Base-by-base conservation (phyloP, 1,140 invertebrate genomes). In the Aphis craccivora region DNA sequence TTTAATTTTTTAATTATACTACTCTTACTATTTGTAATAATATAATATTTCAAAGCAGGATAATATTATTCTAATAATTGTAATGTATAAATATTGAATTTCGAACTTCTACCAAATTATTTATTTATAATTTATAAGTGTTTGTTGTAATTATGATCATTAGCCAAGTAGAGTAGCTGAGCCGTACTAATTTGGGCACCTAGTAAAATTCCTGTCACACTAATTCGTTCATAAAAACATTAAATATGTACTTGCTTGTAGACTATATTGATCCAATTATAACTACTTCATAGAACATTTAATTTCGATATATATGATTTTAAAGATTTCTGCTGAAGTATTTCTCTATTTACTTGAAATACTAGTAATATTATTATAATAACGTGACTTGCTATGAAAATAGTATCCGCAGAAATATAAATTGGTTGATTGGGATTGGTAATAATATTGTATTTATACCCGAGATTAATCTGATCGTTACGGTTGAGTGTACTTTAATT, bases 401-500 rank as follows among this genome's bases (percentile, higher is more conserved):
- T 35, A 67, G 25, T 18, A 76, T n/a, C n/a, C 3, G 14, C 6
- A 76, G 4, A 76, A 76, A 76, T 76, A 76, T 76, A 76, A 76
- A 76, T 76, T 76, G 60, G 60, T 18, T n/a, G 60, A 76, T 76
- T 76, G n/a, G n/a, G 60, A n/a, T 67, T 67, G 60, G 30, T 76
- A 60, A 76, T 76, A 76, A 76, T 76, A 48, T 88, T 48, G 22
- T 89, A 53, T 89, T 37, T 89, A 35, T 89, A 35, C 14, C 40
- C 11, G 48, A 53, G 87, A 89, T 37, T 88, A 35, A 88, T 88
- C 35, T 30, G 45, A 53, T 25, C 51, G 18, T 88, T 45, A 88
- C 86, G 88, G 88, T 90, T 37, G 88, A 90, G 88, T 89, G 51
- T 90, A 90, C 88, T 40, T 90, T 55, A 90, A 90, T 90, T 55